phyloP scores from a whole-genome alignment of 2,113 vertebrate species.

The Shinisaurus crocodilurus region DNA sequence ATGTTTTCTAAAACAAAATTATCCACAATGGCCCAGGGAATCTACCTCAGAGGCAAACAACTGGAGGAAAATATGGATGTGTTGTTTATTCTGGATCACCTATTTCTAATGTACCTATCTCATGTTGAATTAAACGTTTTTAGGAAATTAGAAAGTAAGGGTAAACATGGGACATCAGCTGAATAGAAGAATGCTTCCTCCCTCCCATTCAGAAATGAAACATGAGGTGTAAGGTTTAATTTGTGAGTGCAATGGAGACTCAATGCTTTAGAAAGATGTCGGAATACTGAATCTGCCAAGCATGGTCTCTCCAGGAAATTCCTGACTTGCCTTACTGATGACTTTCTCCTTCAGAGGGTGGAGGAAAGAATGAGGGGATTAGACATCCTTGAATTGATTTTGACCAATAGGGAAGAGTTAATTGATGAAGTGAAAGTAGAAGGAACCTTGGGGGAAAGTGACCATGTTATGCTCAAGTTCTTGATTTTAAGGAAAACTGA shows the following conservation, averaged over 20 bases:
- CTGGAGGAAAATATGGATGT: not conserved
- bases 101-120: not conserved
- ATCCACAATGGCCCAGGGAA: not conserved
- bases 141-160: not conserved
- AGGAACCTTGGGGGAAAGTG: too few species aligned
- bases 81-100: not conserved
- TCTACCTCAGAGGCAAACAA: not conserved
- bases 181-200: not conserved
- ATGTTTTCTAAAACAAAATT: not conserved
- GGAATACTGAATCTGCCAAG: too few species aligned
- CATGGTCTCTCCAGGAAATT: too few species aligned
- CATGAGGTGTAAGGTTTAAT: not conserved
- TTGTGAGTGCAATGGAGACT: not conserved
- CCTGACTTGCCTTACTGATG: too few species aligned
- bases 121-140: not conserved
- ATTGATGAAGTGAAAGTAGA: too few species aligned
- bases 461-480: too few species aligned
- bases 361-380: too few species aligned
- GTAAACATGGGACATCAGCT: not conserved
- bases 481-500: too few species aligned
- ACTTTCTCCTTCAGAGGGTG: too few species aligned
- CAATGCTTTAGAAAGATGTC: not conserved
- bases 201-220: not conserved
- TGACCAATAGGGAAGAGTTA: too few species aligned
- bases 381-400: too few species aligned